Percentiles rank a stretch among this genome's conserved stretches.
Conservation (phyloP, 2,797 vertebrate genomes). For the Sparidentex hasta region DNA sequence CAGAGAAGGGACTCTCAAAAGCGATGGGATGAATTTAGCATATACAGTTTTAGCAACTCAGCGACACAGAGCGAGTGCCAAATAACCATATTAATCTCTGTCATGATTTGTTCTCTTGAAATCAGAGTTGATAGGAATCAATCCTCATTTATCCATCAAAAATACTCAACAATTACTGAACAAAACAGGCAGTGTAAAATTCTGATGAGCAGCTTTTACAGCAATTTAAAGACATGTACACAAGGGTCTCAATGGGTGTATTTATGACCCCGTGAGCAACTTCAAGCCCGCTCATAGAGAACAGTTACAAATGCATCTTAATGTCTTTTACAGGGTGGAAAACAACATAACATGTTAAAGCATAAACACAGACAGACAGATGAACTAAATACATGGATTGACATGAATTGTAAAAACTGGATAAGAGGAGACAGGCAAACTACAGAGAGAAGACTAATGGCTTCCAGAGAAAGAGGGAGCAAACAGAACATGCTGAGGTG, state of each 20-base stretch:
- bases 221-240: neutral
- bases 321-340: neutral
- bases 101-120: neutral
- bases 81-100: too few relatives aligned
- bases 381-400: neutral
- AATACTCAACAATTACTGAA: neutral
- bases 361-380: neutral
- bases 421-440: neutral
- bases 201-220: neutral
- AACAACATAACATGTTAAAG: neutral
- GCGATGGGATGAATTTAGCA: slow-evolving; percentile 7
- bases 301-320: neutral
- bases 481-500: slow-evolving; percentile 35
- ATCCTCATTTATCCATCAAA: neutral
- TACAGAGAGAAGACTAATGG: slow-evolving; percentile 2
- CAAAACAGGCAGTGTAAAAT: neutral
- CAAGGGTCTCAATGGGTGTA: neutral
- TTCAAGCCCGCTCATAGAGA: neutral
- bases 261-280: neutral
- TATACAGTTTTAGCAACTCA: neutral
- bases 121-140: too few relatives aligned
- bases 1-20: slow-evolving; percentile 23
- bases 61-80: neutral
- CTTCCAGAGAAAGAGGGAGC: slow-evolving; percentile 17
- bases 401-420: neutral